These are phyloP conservation scores for Venustaconcha ellipsiformis DNA, from an alignment of 1,140 invertebrate genomes.

Conservation along the genomic window DNA sequence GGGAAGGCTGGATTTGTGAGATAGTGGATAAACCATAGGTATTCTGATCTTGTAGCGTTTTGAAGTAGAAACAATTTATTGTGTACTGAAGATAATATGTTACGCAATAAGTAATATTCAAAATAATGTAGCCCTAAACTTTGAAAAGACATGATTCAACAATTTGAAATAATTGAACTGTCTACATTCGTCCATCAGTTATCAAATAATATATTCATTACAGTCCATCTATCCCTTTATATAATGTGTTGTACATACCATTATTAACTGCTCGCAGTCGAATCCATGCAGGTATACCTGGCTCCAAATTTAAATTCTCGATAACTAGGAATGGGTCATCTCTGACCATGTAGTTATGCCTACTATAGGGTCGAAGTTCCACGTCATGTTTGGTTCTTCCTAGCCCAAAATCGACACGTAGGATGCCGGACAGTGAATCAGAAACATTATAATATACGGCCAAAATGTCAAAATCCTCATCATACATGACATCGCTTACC, in stretches of 20 bases:
- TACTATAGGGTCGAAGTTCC: conserved; percentile 41
- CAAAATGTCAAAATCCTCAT: conserved; percentile 53
- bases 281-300: conserved; percentile 47
- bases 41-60: too few species aligned
- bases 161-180: too few species aligned
- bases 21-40: too few species aligned
- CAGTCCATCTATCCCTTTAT: too few species aligned
- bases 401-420: conserved; percentile 47
- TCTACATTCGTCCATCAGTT: background rate
- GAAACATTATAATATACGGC: conserved; percentile 46
- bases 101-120: too few species aligned
- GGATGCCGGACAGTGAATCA: conserved; percentile 41
- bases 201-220: too few species aligned
- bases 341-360: conserved; percentile 30
- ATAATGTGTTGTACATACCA: conserved; percentile 24
- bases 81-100: too few species aligned
- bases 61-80: too few species aligned
- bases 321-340: conserved; percentile 42
- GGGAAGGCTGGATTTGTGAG: too few species aligned
- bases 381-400: conserved; percentile 55
- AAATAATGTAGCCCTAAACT: too few species aligned
- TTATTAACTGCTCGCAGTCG: conserved; percentile 44
- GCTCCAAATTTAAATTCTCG: conserved; percentile 40
- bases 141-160: too few species aligned
- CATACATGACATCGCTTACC: conserved; percentile 47